Evolutionary conservation across 2,113 vertebrate genomes (phyloP), one percentile per base, ranked within the genome.

Genomic region (Engystomops pustulosus): DNA sequence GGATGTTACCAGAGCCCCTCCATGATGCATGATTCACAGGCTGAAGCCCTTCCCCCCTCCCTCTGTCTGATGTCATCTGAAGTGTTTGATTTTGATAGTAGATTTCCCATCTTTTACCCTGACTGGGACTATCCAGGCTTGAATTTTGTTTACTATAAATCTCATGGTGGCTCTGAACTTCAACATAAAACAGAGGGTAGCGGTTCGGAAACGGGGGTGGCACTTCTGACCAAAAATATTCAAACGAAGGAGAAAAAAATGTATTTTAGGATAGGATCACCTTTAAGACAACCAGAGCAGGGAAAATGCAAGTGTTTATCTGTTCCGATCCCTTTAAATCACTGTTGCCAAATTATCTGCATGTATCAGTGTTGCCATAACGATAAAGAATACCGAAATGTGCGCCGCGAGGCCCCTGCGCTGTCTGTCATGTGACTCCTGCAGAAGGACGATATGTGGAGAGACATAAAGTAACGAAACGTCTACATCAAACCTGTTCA

Each of bases 401-500:
- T 67, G 62, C 36, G 62, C 62, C 27, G 18, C 32, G 20, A 18
- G 32, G 32, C 62, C 36, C 62, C 62, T 9, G 30, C 62, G 20
- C 20, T n/a, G 71, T 51, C 44, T 49, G 23, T 74, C 44, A 5
- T 72, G 45, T 49, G 45, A 20, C 30, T 51, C 45, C 71, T 32
- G 71, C 45, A 76, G 44, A 80, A 10, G 41, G 15, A 80, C 25
- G 23, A 49, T 68, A 51, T 68, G 79, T 45, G 68, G 51, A 80
- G 32, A 80, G 38, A 51, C 47, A 49, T 15, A 51, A 75, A 17
- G 25, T 27, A 75, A 78, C 32, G 30, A 8, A 80, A 47, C 60
- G 27, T 80, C 68, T 80, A 80, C 68, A 80, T 68, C 68, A 70
- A 81, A 32, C n/a, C 38, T 23, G 27, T 32, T 49, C 62, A 83